Evolutionary conservation across 2,888 invertebrate genomes (phyloP).

Genomic region (Eupithecia subumbrata): DNA sequence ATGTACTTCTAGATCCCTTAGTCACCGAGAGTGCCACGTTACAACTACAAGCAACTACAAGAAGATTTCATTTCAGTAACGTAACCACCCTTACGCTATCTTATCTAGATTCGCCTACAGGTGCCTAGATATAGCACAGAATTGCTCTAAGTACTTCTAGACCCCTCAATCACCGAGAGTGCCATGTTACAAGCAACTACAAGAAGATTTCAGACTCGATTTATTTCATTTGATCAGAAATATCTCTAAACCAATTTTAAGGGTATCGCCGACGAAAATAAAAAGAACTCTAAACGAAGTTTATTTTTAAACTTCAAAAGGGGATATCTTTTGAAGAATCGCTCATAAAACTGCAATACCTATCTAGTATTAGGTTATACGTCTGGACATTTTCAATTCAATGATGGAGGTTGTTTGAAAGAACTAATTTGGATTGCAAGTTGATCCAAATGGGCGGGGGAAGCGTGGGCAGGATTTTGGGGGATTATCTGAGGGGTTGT

Average conservation of each 20-base stretch:
- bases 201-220: conserved; percentile 26
- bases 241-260: conserved; percentile 31
- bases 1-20: too few relatives aligned
- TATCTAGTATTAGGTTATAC: conserved; percentile 49
- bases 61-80: too few relatives aligned
- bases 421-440: conserved; percentile 75
- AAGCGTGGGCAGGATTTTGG: conserved; percentile 26
- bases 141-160: background rate
- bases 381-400: conserved; percentile 76
- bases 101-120: background rate
- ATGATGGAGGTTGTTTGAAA: conserved; percentile 75
- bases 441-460: conserved; percentile 55
- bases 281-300: conserved; percentile 21
- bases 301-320: conserved; percentile 35
- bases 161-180: conserved; percentile 20
- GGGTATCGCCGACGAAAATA: conserved; percentile 31
- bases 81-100: background rate
- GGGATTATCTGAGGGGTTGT: background rate
- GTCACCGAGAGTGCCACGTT: too few relatives aligned
- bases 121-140: background rate
- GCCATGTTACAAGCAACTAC: conserved; percentile 12
- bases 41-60: too few relatives aligned
- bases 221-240: conserved; percentile 30
- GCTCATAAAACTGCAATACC: conserved; percentile 44
- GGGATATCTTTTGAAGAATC: conserved; percentile 43